These are phyloP conservation scores for Gallinago nigripennis DNA, from an alignment of 2,797 vertebrate species.

Conservation along the genomic window DNA sequence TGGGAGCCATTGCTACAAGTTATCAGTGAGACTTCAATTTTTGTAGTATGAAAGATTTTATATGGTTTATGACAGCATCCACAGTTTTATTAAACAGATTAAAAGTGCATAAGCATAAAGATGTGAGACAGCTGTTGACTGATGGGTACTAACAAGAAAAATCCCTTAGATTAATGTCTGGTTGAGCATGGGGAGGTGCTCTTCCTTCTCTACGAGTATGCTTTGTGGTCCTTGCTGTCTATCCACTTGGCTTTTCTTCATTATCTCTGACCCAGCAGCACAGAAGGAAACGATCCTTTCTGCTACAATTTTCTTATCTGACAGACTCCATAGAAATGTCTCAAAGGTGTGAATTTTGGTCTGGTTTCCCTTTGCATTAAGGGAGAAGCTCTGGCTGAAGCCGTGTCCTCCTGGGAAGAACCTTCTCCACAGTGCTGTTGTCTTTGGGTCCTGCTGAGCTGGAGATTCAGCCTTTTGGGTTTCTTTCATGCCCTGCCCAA, in stretches of 20 bases:
- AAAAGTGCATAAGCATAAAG: background rate
- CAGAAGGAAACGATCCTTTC: background rate
- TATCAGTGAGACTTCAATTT: background rate
- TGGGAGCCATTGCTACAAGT: background rate
- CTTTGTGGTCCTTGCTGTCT: background rate
- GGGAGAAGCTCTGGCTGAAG: background rate
- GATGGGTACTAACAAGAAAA: background rate
- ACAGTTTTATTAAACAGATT: background rate
- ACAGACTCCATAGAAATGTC: background rate
- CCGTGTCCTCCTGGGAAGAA: background rate
- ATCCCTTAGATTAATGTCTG: background rate
- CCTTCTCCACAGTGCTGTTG: background rate
- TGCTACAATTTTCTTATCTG: background rate
- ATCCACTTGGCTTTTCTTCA: background rate
- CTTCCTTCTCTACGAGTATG: background rate
- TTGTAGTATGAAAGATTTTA: background rate
- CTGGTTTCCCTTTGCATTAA: background rate
- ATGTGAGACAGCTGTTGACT: background rate
- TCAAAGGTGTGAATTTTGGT: background rate
- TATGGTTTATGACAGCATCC: background rate
- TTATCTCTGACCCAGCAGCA: background rate
- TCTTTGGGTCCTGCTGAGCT: background rate
- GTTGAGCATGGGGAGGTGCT: background rate
- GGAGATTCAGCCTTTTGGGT: background rate
- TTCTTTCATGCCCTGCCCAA: background rate